Evolutionary conservation across 2,797 vertebrate species (phyloP).

Genomic region (Dipus sagitta): DNA sequence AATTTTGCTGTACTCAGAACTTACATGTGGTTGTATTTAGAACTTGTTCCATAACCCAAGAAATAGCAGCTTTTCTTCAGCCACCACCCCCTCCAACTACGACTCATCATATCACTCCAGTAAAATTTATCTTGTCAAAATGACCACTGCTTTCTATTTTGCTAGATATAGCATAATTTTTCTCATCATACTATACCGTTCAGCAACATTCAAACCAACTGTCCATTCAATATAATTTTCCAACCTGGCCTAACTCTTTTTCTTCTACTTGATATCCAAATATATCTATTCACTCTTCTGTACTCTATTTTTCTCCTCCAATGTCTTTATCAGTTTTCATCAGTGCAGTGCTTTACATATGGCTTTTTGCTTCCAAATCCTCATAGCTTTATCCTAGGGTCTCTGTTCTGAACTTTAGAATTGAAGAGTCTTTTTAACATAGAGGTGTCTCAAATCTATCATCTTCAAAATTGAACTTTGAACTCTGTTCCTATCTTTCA

Average conservation of each 20-base stretch:
- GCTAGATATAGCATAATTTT: no score
- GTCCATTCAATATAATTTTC: background rate
- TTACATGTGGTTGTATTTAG: background rate
- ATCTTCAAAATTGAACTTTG: slow-evolving; percentile 46
- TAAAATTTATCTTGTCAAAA: no score
- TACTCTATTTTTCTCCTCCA: slow-evolving; percentile 14
- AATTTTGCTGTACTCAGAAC: background rate
- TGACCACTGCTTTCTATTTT: no score
- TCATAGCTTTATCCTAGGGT: slow-evolving; percentile 7
- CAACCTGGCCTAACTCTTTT: background rate
- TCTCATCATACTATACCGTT: background rate
- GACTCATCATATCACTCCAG: background rate
- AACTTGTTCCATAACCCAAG: background rate
- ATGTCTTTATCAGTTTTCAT: slow-evolving; percentile 7
- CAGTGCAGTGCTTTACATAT: background rate
- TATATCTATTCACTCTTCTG: background rate
- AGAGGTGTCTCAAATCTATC: slow-evolving; percentile 2
- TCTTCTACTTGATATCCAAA: background rate
- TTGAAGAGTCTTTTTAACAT: slow-evolving; percentile 30
- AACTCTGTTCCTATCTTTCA: background rate
- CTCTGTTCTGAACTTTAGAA: slow-evolving; percentile 13
- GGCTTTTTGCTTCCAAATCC: slow-evolving; percentile 40
- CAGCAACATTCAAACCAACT: background rate
- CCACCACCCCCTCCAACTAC: background rate
- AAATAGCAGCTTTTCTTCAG: slow-evolving; percentile 8